Percentiles rank a stretch among this genome's conserved stretches.
These are phyloP conservation scores for Meles meles DNA, from an alignment of 2,113 vertebrate genomes.

Conservation along the genomic window DNA sequence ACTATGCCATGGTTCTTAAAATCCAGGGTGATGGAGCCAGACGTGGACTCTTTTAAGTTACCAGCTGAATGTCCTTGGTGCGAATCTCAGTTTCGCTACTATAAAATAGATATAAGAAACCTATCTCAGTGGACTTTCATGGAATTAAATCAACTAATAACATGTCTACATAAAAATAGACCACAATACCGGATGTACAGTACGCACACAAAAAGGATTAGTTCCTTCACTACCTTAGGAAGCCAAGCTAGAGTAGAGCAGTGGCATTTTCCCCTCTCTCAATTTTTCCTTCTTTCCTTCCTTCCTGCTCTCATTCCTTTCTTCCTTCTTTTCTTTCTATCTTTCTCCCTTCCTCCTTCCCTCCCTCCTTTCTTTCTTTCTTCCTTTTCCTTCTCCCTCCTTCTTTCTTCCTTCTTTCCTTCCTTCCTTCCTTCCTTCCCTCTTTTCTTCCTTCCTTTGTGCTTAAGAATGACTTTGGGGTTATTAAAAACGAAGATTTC, in stretches of 20 bases:
- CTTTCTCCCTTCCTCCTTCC: not conserved
- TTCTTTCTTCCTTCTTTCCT: not conserved
- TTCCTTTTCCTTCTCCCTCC: not conserved
- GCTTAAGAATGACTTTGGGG: not conserved
- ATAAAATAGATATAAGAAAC: not conserved
- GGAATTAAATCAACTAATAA: not conserved
- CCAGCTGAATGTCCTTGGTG: not conserved
- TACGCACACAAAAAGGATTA: not conserved
- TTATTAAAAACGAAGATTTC: not conserved
- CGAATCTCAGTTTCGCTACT: not conserved
- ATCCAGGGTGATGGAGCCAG: not conserved
- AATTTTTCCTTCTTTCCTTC: not conserved
- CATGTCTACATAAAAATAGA: not conserved
- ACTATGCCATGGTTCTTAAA: not conserved
- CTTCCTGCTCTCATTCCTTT: not conserved
- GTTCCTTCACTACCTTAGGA: not conserved
- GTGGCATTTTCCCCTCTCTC: not conserved
- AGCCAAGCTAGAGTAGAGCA: not conserved
- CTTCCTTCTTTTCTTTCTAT: accelerated
- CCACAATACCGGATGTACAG: not conserved
- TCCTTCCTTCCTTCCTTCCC: not conserved
- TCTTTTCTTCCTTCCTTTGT: not conserved
- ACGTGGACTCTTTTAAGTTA: not conserved
- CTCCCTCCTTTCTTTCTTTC: accelerated
- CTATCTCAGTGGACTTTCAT: not conserved